A percentile compares a stretch with the other conserved stretches of the same genome.
These are phyloP conservation scores for Seriola dumerili DNA, from an alignment of 2,113 vertebrate species.

Conservation along the genomic window DNA sequence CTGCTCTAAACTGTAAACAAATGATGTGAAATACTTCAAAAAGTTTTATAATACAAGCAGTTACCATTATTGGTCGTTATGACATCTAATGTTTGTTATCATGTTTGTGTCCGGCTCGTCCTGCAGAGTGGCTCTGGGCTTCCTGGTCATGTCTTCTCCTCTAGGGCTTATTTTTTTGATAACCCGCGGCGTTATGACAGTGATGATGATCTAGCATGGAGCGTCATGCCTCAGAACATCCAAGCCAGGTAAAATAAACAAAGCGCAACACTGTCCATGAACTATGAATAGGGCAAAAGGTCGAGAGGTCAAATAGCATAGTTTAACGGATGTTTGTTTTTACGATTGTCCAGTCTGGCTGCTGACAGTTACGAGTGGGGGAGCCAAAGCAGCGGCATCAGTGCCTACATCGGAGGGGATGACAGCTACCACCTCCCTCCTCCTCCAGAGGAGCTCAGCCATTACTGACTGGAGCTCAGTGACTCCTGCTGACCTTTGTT, in stretches of 20 bases:
- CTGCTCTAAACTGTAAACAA: background rate
- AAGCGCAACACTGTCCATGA: background rate
- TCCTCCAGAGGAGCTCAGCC: slow-evolving; percentile 86
- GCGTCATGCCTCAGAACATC: slow-evolving; percentile 90
- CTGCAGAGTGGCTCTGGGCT: slow-evolving; percentile 88
- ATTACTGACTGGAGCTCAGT: slow-evolving; percentile 69
- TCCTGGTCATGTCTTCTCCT: slow-evolving; percentile 91
- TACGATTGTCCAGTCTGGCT: slow-evolving; percentile 83
- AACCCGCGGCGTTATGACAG: slow-evolving; percentile 97
- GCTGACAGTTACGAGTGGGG: slow-evolving; percentile 93
- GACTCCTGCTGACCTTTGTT: slow-evolving; percentile 20
- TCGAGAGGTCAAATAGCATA: background rate
- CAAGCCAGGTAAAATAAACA: slow-evolving; percentile 88
- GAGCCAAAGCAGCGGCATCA: slow-evolving; percentile 89
- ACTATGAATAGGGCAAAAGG: background rate
- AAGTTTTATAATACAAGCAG: background rate
- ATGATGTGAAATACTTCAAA: too few species aligned
- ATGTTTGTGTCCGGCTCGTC: background rate
- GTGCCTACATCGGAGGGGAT: slow-evolving; percentile 87
- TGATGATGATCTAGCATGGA: slow-evolving; percentile 96
- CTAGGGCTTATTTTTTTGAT: slow-evolving; percentile 96
- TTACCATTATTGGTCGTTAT: background rate
- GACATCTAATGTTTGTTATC: background rate
- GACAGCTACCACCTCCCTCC: slow-evolving; percentile 79
- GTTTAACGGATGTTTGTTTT: background rate